A percentile compares a stretch with the other conserved stretches of the same genome.
These are phyloP conservation scores for Microplitis mediator DNA, from an alignment of 1,140 invertebrate genomes.

Conservation along the genomic window DNA sequence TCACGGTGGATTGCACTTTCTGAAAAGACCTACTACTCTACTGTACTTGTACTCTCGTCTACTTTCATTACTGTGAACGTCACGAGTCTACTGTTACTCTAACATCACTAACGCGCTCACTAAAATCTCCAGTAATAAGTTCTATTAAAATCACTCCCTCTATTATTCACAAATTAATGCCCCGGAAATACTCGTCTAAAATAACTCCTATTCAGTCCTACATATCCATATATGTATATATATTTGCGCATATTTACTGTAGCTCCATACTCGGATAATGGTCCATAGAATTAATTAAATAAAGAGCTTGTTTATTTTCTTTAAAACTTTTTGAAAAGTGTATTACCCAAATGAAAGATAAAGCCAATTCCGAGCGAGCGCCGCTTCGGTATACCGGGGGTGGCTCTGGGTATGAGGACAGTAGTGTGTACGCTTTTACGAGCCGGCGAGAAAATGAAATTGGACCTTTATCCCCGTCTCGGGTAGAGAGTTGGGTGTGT, in stretches of 20 bases:
- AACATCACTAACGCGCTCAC: neutral
- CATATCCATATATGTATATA: neutral
- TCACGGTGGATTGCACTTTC: constrained; percentile 53
- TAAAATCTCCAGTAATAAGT: too few relatives aligned
- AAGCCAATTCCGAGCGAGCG: constrained; percentile 21
- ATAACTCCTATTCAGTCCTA: too few relatives aligned
- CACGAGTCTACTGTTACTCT: neutral
- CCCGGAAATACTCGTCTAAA: too few relatives aligned
- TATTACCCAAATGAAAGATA: constrained; percentile 32
- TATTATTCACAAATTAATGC: too few relatives aligned
- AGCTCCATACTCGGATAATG: neutral
- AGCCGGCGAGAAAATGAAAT: constrained; percentile 47
- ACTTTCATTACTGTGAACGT: constrained; percentile 49
- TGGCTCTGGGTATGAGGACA: neutral
- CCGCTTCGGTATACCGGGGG: neutral
- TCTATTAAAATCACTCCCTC: too few relatives aligned
- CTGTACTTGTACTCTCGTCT: constrained; percentile 31
- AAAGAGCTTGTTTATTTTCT: neutral
- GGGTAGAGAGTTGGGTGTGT: constrained; percentile 17
- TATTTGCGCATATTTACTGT: neutral
- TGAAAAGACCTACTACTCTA: constrained; percentile 46
- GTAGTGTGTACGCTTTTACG: constrained; percentile 25
- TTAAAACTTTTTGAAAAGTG: constrained; percentile 27
- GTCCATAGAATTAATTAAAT: constrained; percentile 23
- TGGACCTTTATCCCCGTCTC: constrained; percentile 37